Base-by-base conservation (phyloP, 2,113 vertebrate genomes). In the Arenaria interpres region DNA sequence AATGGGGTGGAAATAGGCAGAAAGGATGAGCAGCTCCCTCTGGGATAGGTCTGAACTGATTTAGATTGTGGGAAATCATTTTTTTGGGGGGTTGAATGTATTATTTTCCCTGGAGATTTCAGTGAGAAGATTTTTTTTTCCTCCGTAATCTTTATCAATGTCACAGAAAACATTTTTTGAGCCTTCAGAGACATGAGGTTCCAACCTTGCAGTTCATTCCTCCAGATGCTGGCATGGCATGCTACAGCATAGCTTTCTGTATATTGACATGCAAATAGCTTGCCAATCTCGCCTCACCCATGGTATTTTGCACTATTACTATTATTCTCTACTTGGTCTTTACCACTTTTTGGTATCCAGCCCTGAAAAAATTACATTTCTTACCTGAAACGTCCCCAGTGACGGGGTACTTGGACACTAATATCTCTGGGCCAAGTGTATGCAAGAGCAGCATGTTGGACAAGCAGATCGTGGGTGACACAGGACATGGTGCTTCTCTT, bases 1-100 rank as follows among this genome's bases (percentile, higher is more conserved):
- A 98, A 95, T 85, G 77, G 94, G 89, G 85, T 96, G 82, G 59
- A 97, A 97, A 95, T 72, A 95, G 73, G 88, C 85, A 97, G 93
- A 92, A 95, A 94, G 67, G 93, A 96, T 50, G 69, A 96, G 78
- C 87, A 71, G 56, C 82, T 94, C 89, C 90, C 80, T 81, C 23
- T 91, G 93, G 89, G 69, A 95, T 93, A 90, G 91, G 95, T 95
- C 86, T 96, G 77, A 92, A 96, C 78, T 59, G 88, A 95, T 97
- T 96, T 96, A 93, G 89, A 79, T 94, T 93, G 80, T 66, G 79
- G 75, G 92, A 78, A 91, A 35, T 62, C 3, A 14, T 48, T 91
- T 90, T 85, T 37, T 82, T 19, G 19, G 27, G 27, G 27, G 20
- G 9, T 72, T 91, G 30, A 91, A 88, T 64, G 54, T 86, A 71